These are phyloP conservation scores for Sebastes elongatus DNA, from an alignment of 2,797 vertebrate species.

Conservation along the genomic window DNA sequence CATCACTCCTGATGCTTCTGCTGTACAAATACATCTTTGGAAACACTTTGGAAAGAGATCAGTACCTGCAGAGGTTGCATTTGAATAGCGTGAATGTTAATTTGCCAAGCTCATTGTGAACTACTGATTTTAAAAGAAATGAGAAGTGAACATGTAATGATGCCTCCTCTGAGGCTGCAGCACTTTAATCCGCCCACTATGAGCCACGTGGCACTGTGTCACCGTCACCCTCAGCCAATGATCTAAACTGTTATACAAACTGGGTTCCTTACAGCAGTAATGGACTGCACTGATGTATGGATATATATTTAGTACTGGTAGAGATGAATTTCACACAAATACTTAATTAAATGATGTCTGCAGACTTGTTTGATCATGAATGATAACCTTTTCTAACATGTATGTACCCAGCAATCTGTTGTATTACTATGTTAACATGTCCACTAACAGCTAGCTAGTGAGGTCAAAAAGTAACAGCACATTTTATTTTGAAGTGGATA, in stretches of 20 bases:
- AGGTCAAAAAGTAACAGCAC: not conserved
- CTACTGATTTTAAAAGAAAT: not conserved
- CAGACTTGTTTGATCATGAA: not conserved
- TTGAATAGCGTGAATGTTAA: not conserved
- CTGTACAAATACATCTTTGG: not conserved
- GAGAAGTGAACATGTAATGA: not conserved
- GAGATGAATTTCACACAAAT: not conserved
- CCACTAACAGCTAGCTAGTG: not conserved
- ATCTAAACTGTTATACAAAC: not conserved
- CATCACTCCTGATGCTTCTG: not conserved
- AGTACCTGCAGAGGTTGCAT: not conserved
- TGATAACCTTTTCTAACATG: not conserved
- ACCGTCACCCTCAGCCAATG: not conserved
- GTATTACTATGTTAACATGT: not conserved
- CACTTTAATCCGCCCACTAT: conserved; percentile 36
- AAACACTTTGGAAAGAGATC: not conserved
- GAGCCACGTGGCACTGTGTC: conserved; percentile 52
- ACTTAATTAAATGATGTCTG: not conserved
- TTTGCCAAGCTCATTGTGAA: not conserved
- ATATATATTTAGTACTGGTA: not conserved
- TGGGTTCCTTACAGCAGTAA: not conserved
- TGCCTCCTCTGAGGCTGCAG: conserved; percentile 22
- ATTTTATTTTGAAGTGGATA: not conserved
- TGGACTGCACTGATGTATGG: not conserved
- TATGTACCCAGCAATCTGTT: not conserved